These are phyloP conservation scores for Laothoe populi DNA, from an alignment of 2,888 invertebrate genomes.

Conservation along the genomic window DNA sequence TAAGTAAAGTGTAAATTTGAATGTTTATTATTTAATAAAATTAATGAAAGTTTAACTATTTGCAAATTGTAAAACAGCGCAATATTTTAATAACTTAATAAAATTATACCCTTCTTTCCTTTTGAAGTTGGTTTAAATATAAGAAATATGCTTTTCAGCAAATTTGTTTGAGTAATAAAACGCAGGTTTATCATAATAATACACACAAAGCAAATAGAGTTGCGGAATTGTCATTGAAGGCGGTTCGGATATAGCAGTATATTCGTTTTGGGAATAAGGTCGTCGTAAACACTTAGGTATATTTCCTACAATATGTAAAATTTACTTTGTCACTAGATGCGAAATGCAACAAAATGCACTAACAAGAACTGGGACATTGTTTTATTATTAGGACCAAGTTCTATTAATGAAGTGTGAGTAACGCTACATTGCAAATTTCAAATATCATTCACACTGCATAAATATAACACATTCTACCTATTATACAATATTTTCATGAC, in stretches of 20 bases:
- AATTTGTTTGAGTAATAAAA: background rate
- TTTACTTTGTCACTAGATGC: conserved; percentile 16
- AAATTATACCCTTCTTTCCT: no score
- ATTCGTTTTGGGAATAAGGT: background rate
- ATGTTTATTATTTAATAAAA: no score
- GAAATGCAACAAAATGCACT: conserved; percentile 47
- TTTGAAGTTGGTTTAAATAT: no score
- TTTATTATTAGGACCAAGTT: conserved; percentile 53
- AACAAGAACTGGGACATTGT: conserved; percentile 48
- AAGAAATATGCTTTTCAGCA: background rate
- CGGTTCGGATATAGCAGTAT: background rate
- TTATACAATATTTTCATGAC: no score
- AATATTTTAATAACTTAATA: no score
- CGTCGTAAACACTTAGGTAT: background rate
- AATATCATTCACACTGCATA: background rate
- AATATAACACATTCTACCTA: no score
- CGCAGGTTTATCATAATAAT: background rate
- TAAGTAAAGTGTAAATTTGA: background rate
- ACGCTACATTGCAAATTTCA: conserved; percentile 12
- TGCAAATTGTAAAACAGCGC: no score
- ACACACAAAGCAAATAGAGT: background rate
- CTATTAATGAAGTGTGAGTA: conserved; percentile 40
- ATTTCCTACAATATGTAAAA: background rate
- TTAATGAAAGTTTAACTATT: no score
- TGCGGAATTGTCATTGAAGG: background rate